Evolutionary conservation across 1,140 invertebrate species (phyloP).

Genomic region (Dreissena rostriformis): DNA sequence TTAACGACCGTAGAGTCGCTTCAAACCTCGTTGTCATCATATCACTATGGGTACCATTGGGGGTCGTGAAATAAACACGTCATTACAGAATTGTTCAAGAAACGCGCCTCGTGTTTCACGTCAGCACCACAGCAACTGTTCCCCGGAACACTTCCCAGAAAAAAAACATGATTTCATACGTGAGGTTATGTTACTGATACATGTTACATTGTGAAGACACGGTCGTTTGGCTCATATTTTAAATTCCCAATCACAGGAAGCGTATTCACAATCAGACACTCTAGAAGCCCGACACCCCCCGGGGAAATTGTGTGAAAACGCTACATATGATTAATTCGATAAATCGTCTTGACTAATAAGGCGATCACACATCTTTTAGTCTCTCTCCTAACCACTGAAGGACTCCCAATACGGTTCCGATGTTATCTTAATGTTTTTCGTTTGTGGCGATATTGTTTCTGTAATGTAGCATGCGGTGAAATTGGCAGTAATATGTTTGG

Average conservation of each 20-base stretch:
- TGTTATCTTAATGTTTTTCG: slow-evolving; percentile 4
- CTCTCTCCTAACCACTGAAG: neutral
- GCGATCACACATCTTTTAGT: neutral
- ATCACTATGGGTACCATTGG: no score
- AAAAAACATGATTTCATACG: neutral
- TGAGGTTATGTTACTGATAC: neutral
- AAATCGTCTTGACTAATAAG: neutral
- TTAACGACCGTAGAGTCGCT: no score
- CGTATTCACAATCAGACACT: neutral
- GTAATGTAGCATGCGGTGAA: neutral
- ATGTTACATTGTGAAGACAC: neutral
- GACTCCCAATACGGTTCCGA: neutral
- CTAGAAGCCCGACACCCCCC: neutral
- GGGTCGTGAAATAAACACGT: no score
- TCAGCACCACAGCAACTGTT: neutral
- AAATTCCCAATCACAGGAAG: neutral
- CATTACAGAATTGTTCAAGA: no score
- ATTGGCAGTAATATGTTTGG: no score
- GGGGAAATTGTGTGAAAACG: slow-evolving; percentile 5
- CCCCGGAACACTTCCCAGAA: neutral
- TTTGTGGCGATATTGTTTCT: neutral
- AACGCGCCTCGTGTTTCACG: neutral
- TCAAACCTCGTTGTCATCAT: no score
- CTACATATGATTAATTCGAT: neutral
- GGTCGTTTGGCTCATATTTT: neutral